Evolutionary conservation across 2,113 vertebrate genomes (phyloP).

Genomic region (Psophia crepitans): DNA sequence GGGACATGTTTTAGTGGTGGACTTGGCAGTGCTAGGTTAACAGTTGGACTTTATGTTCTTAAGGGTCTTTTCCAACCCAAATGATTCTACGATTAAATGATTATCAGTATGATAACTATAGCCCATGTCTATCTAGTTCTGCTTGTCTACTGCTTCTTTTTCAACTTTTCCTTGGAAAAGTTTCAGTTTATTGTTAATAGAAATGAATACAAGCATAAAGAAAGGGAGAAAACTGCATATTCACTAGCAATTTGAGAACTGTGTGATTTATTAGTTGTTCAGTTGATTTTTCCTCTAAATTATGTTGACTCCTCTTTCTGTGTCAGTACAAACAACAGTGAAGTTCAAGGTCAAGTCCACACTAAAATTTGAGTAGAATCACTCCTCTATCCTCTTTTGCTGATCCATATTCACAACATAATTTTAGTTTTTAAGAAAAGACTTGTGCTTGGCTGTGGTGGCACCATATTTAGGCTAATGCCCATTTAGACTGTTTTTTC

Average conservation of each 20-base stretch:
- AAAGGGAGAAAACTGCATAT: neutral
- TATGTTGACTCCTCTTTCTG: neutral
- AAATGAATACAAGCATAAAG: neutral
- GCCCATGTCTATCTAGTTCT: neutral
- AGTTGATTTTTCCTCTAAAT: neutral
- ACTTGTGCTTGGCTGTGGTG: neutral
- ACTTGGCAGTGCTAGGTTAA: too few relatives aligned
- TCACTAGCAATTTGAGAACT: neutral
- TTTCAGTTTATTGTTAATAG: neutral
- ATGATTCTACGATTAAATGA: too few relatives aligned
- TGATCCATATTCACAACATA: neutral
- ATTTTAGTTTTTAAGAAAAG: neutral
- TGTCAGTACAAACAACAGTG: neutral
- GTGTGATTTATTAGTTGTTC: neutral
- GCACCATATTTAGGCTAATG: conserved; percentile 33
- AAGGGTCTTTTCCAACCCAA: too few relatives aligned
- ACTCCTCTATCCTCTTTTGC: neutral
- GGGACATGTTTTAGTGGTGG: too few relatives aligned
- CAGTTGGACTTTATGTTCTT: too few relatives aligned
- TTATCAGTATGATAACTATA: neutral
- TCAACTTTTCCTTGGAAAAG: neutral
- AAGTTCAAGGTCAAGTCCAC: neutral
- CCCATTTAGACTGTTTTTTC: conserved; percentile 19
- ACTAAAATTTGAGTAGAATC: neutral
- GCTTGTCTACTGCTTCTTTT: neutral